Base-by-base conservation (phyloP, 2,888 invertebrate genomes). In the Mimumesa dahlbomi region DNA sequence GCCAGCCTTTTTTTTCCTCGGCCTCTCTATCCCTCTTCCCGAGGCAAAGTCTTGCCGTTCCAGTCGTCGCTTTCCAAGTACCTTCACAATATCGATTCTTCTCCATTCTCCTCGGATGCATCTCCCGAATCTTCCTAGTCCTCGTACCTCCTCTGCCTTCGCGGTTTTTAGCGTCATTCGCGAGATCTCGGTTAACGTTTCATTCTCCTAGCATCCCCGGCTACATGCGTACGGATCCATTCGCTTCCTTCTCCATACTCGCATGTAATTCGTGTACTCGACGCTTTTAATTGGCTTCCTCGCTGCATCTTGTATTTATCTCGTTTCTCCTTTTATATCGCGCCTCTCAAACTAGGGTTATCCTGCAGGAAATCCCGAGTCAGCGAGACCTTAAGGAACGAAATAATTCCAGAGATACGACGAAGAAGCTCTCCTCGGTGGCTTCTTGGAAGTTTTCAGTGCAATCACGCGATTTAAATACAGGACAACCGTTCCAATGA, bases 81-180 rank as follows among this genome's bases (percentile, higher is more conserved):
- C 57, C 53, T 54, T 42, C 53, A 22, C 45, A 36, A 59, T 74
- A 82, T 81, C 77, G 82, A 82, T 79, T 73, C 67, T 70, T 43
- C 54, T 40, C 40, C 43, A 64, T 62, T 49, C 49, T 63, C 53
- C 57, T 36, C 46, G 29, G 19, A 22, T 18, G 52, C 29, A 16
- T 57, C 48, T 36, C 43, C 43, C 53, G 43, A 34, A 40, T 29
- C 46, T 61, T 31, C 34, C 36, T 31, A 38, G 11, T 61, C 53
- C 43, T 46, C 42, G 22, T 53, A 14, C 19, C 59, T 56, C 57
- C 48, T n/a, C n/a, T n/a, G 57, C 49, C 46, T 65, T 25, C n/a
- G 19, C 38, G 36, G 54, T 43, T 48, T 53, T 48, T 16, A 13
- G 25, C 54, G 52, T 38, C 46, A 45, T 53, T 49, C 36, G 36